Percentiles rank a stretch among this genome's conserved stretches.
These are phyloP conservation scores for Ceyx cyanopectus DNA, from an alignment of 2,113 vertebrate species.

Conservation along the genomic window DNA sequence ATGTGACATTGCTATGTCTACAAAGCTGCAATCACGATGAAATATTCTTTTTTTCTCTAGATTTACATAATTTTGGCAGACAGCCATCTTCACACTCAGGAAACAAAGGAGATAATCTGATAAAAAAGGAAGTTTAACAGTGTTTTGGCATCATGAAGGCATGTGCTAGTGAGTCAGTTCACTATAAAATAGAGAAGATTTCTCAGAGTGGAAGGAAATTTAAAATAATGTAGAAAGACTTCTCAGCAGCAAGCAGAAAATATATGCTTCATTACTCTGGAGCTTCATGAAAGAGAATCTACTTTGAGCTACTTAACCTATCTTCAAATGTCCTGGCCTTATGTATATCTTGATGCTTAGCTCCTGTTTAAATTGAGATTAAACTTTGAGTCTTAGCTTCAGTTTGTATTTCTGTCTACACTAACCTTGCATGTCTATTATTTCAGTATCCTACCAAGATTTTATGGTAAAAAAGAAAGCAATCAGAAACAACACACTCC, in stretches of 20 bases:
- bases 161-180: background rate
- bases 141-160: background rate
- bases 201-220: background rate
- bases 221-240: background rate
- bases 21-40: background rate
- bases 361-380: background rate
- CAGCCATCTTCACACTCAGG: background rate
- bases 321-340: background rate
- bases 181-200: background rate
- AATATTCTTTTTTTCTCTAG: background rate
- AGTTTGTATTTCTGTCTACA: background rate
- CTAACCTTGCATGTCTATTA: background rate
- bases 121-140: background rate
- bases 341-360: background rate
- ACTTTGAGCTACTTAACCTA: background rate
- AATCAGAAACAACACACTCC: background rate
- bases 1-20: background rate
- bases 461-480: background rate
- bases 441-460: background rate
- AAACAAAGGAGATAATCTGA: background rate
- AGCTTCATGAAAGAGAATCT: background rate
- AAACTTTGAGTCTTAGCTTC: background rate
- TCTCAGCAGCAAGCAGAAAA: background rate
- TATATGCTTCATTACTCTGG: background rate
- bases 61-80: background rate